Conservation (phyloP, 2,888 invertebrate genomes). For the Drosophila histrio region DNA sequence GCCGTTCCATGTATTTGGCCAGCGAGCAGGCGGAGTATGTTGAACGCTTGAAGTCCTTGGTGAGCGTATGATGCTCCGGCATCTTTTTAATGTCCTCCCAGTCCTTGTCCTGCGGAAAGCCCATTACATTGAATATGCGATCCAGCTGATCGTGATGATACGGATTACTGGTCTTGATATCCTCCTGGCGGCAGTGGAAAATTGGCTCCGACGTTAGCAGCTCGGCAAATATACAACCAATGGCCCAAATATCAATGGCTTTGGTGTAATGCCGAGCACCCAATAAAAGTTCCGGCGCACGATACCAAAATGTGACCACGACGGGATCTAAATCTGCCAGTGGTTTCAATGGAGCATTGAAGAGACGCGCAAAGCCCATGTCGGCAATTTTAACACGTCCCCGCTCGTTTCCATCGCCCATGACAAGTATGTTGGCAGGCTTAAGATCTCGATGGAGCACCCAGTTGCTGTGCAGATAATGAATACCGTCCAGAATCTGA, state of each 20-base stretch:
- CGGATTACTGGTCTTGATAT: slow-evolving; percentile 99
- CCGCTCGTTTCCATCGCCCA: slow-evolving; percentile 99
- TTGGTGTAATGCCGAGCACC: slow-evolving; percentile 99
- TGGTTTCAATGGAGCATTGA: slow-evolving; percentile 98
- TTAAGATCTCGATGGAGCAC: slow-evolving; percentile 99
- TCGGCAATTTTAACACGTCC: slow-evolving; percentile 99
- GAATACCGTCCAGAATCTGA: slow-evolving; percentile 99
- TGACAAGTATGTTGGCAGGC: slow-evolving; percentile 99
- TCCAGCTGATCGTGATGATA: slow-evolving; percentile 99
- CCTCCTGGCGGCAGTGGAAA: slow-evolving; percentile 99
- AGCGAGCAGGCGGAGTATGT: slow-evolving; percentile 95
- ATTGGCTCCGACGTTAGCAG: slow-evolving; percentile 99
- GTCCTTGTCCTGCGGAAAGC: slow-evolving; percentile 98
- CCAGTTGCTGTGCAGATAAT: slow-evolving; percentile 99
- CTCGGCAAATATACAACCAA: slow-evolving; percentile 99
- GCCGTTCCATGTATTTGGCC: slow-evolving; percentile 97
- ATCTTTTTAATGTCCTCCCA: slow-evolving; percentile 99
- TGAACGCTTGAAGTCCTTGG: slow-evolving; percentile 96
- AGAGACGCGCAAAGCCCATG: slow-evolving; percentile 99
- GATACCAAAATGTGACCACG: slow-evolving; percentile 99
- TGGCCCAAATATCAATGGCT: slow-evolving; percentile 99
- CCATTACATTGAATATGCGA: slow-evolving; percentile 99
- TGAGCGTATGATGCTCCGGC: slow-evolving; percentile 98
- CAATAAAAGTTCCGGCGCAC: slow-evolving; percentile 97
- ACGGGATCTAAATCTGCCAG: slow-evolving; percentile 99